These are phyloP conservation scores for Xestia c-nigrum DNA, from an alignment of 2,888 invertebrate species.

Conservation along the genomic window DNA sequence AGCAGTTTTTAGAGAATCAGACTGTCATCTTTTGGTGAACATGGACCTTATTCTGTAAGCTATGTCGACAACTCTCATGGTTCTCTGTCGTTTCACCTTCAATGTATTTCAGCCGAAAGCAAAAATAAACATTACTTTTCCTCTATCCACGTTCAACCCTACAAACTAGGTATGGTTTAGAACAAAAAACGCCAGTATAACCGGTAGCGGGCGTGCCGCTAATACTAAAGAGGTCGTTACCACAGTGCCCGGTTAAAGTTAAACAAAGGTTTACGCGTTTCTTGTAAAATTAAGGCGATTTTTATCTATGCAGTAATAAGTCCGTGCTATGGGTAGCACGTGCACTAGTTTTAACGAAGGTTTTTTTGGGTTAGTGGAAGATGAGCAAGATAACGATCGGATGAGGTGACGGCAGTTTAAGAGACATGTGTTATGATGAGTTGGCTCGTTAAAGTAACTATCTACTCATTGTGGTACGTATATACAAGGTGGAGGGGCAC, in stretches of 20 bases:
- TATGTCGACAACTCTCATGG: no score
- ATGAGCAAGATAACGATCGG: constrained; percentile 63
- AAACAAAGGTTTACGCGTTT: constrained; percentile 86
- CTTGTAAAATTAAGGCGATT: constrained; percentile 88
- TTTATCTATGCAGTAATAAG: constrained; percentile 86
- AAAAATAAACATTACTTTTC: neutral
- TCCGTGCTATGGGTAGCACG: constrained; percentile 83
- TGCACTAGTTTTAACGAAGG: constrained; percentile 86
- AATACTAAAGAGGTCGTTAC: constrained; percentile 85
- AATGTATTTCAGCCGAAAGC: neutral
- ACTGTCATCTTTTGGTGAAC: no score
- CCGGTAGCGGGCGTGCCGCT: constrained; percentile 88
- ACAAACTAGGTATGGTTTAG: constrained; percentile 67
- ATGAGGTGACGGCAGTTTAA: constrained; percentile 56
- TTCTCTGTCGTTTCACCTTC: neutral
- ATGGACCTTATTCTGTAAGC: no score
- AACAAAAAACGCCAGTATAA: constrained; percentile 80
- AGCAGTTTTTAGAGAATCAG: no score
- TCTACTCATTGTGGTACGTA: neutral
- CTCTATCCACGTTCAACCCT: constrained; percentile 47
- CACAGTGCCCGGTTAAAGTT: constrained; percentile 69
- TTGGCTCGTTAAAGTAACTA: constrained; percentile 25
- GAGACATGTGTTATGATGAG: constrained; percentile 45
- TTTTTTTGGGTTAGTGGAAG: constrained; percentile 66
- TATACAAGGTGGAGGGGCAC: neutral